Evolutionary conservation across 2,888 invertebrate genomes (phyloP).

Genomic region (Andrena chrysosceles): DNA sequence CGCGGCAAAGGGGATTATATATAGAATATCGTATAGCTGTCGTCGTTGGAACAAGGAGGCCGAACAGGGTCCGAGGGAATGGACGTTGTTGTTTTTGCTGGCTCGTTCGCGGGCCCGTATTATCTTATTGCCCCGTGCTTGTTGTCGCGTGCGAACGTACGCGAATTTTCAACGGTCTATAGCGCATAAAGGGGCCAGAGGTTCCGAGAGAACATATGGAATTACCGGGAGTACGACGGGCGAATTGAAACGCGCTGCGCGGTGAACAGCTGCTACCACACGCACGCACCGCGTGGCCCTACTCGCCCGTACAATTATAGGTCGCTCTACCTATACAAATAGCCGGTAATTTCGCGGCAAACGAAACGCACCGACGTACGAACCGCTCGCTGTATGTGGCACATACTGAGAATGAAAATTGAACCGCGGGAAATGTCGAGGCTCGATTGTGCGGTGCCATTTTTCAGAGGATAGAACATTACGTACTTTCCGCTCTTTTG

Average conservation of each 20-base stretch:
- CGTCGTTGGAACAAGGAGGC: constrained; percentile 47
- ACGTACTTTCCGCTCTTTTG: neutral
- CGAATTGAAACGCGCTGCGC: constrained; percentile 56
- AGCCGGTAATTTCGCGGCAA: constrained; percentile 41
- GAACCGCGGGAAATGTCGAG: neutral
- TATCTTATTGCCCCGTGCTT: constrained; percentile 47
- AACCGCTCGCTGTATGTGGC: neutral
- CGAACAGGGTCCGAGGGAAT: neutral
- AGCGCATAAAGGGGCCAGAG: constrained; percentile 45
- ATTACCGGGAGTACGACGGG: constrained; percentile 52
- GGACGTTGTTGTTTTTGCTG: neutral
- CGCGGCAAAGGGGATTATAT: constrained; percentile 45
- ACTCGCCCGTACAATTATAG: constrained; percentile 40
- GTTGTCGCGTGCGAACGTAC: constrained; percentile 58
- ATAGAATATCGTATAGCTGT: constrained; percentile 58
- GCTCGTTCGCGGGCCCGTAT: constrained; percentile 13
- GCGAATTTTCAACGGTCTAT: constrained; percentile 63
- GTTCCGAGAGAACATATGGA: constrained; percentile 60
- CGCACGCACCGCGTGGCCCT: constrained; percentile 8
- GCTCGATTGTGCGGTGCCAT: neutral
- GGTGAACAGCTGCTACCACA: constrained; percentile 56
- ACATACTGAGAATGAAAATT: neutral
- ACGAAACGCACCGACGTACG: constrained; percentile 13
- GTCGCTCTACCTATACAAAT: constrained; percentile 51
- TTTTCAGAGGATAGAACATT: neutral